Percentiles rank a stretch among this genome's conserved stretches.
Conservation (phyloP, 2,888 invertebrate genomes). For the Gerosis bhagava region DNA sequence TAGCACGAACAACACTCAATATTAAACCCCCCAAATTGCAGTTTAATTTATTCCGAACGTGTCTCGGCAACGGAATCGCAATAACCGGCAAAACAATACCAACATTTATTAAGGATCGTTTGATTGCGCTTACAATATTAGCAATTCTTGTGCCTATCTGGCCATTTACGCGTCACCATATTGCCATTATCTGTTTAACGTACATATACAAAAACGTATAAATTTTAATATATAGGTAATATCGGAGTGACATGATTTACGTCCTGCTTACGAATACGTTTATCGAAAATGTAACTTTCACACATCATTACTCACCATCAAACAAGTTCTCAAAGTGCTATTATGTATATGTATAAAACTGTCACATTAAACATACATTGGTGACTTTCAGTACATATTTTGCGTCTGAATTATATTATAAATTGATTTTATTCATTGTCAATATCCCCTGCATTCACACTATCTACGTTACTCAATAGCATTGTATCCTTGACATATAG, state of each 20-base stretch:
- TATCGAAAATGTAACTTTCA: too few species aligned
- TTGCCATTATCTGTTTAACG: neutral
- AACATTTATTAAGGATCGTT: slow-evolving; percentile 63
- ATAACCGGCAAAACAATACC: slow-evolving; percentile 77
- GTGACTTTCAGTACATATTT: too few species aligned
- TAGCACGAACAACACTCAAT: slow-evolving; percentile 75
- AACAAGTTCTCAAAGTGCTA: too few species aligned
- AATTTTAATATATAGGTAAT: neutral
- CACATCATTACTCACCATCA: too few species aligned
- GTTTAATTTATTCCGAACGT: slow-evolving; percentile 80
- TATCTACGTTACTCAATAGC: slow-evolving; percentile 95
- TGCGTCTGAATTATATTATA: too few species aligned
- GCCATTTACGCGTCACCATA: slow-evolving; percentile 5
- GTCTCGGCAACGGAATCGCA: slow-evolving; percentile 78
- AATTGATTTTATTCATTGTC: too few species aligned
- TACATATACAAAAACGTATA: neutral
- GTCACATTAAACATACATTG: too few species aligned
- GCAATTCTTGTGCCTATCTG: slow-evolving; percentile 18
- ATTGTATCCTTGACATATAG: slow-evolving; percentile 97
- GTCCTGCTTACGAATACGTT: too few species aligned
- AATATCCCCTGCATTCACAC: too few species aligned
- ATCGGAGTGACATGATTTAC: too few species aligned
- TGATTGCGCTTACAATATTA: slow-evolving; percentile 52
- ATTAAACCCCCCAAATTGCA: slow-evolving; percentile 80
- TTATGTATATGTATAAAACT: too few species aligned